Evolutionary conservation across 2,797 vertebrate species (phyloP), one percentile per base, ranked within the genome.

Genomic region (Luscinia megarhynchos): DNA sequence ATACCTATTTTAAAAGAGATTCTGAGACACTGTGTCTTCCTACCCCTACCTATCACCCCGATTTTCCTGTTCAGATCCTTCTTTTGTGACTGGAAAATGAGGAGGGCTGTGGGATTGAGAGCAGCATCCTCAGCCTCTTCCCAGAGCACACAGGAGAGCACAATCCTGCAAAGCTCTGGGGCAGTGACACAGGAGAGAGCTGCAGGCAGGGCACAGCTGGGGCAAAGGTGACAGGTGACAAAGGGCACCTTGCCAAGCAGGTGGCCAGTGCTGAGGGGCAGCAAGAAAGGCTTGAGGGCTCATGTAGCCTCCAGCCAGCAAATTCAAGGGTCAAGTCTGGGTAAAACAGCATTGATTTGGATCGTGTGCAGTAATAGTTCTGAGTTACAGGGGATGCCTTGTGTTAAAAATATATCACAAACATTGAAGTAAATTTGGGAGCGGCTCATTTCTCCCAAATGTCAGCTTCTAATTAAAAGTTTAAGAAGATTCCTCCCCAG

Each of bases 151-250:
- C 11, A n/a, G 61, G 30, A 63, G 29, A 57, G 45, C 22, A 4
- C 10, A 29, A 4, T 48, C 62, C 77, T 69, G 32, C 45, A 2
- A 10, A 50, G 43, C 5, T 3, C 55, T 27, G 7, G 0, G 16
- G 55, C 14, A 17, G 21, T 5, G 46, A 34, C 14, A 10, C 57
- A 10, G n/a, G n/a, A 9, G 30, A 50, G 13, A 43, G 45, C 20
- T 41, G 5, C 12, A 1, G 0, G 34, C 29, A 41, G 29, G 0
- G 3, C 57, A 40, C 68, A 64, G 73, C 50, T 83, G 45, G 20
- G 63, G 40, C 45, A 40, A 22, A 30, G 38, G 26, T 30, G 50
- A 22, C 36, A 5, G 32, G 41, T 2, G 7, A 53, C 63, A 38
- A 73, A 55, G 19, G 15, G 9, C 0, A 23, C 48, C n/a, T 32